Base-by-base conservation (phyloP, 2,113 vertebrate genomes). In the Toxotes chatareus region DNA sequence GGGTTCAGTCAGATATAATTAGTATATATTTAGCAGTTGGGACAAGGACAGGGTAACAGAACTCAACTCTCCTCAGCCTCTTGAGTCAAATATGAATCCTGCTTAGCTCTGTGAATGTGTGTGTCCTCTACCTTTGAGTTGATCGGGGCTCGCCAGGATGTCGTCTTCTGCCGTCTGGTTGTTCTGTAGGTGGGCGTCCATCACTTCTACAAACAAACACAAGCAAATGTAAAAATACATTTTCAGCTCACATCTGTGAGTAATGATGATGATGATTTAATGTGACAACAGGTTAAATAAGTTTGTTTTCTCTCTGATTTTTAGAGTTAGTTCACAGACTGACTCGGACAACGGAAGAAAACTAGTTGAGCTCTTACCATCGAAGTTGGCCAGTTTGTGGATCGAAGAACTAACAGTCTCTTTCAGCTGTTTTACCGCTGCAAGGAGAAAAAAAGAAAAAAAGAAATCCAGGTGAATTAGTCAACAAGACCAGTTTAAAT, bases 381-480 rank as follows among this genome's bases (percentile, higher is more conserved):
- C 95, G 60, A 96, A 95, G 88, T 94, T 94, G 64, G 94, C 88
- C 59, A 95, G 90, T 83, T 93, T 95, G 86, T 94, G 88, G 44
- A 95, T 94, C 1, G 95, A 94, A n/a, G 95, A 94, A 42, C 94
- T 94, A 3, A 96, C 92, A 0, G 91, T 93, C 44, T 93, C 94
- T 84, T 96, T 96, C 82, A 95, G 82, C 88, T 95, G 94, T 83
- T 91, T 95, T 72, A 96, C 95, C 0, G 95, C 95, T 96, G 91
- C 76, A 65, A 44, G 17, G 3, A 76, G 46, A 7, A 59, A 78
- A 71, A 49, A 23, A 27, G 27, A 1, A 9, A 57, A 42, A 47
- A 34, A 34, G 27, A 77, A 77, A 78, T 73, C 23, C n/a, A 66
- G 7, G 31, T 32, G 3, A 51, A 55, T 40, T 2, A 11, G 61